Evolutionary conservation across 2,113 vertebrate species (phyloP).

Genomic region (Todiramphus saurophagus): DNA sequence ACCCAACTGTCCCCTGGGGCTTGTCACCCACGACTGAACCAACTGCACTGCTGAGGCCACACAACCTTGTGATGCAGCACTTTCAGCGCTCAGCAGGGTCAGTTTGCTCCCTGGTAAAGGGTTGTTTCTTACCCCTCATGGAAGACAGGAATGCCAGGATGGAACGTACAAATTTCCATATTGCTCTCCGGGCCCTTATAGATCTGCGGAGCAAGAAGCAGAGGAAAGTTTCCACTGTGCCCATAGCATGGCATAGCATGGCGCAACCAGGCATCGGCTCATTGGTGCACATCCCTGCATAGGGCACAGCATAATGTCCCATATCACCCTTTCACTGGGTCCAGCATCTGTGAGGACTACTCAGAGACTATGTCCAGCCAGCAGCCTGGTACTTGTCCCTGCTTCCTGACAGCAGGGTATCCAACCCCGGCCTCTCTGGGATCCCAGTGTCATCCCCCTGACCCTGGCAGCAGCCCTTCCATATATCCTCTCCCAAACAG

Average conservation of each 20-base stretch:
- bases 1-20: background rate
- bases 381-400: background rate
- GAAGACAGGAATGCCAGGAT: conserved; percentile 89
- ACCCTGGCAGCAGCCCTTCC: background rate
- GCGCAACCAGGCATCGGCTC: background rate
- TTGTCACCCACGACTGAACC: background rate
- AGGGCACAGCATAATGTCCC: background rate
- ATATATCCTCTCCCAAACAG: background rate
- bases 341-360: background rate
- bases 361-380: background rate
- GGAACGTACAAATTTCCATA: conserved; percentile 81
- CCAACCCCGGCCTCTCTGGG: background rate
- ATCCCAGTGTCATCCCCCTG: fast-evolving
- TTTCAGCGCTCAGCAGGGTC: background rate
- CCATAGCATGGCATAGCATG: fast-evolving
- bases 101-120: background rate
- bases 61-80: fast-evolving
- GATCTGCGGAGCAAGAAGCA: conserved; percentile 68
- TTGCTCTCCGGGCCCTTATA: conserved; percentile 83
- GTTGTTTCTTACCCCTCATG: conserved; percentile 88
- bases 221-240: background rate
- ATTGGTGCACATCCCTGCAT: background rate
- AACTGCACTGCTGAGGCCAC: background rate
- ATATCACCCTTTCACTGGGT: background rate
- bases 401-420: background rate